phyloP scores from a whole-genome alignment of 2,113 vertebrate species.

The Dicentrarchus labrax region DNA sequence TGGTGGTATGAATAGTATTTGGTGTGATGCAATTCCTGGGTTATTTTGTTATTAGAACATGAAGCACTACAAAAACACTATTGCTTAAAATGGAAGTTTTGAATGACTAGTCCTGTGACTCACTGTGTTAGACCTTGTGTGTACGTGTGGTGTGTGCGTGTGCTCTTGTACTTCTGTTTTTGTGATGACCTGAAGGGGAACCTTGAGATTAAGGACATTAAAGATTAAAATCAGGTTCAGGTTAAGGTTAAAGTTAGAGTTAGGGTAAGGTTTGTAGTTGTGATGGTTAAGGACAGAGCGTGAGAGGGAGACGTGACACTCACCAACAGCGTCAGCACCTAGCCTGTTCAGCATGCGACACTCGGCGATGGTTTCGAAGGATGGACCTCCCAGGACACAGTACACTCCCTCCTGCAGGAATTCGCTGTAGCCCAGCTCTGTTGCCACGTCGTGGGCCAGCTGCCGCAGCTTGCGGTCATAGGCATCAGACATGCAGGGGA shows the following conservation, averaged over 20 bases:
- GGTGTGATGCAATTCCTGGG: too few species aligned
- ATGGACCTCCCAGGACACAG: slow-evolving; percentile 88
- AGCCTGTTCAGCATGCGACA: slow-evolving; percentile 85
- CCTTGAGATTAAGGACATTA: not conserved
- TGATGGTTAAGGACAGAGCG: not conserved
- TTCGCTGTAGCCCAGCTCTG: slow-evolving; percentile 84
- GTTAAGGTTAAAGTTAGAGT: too few species aligned
- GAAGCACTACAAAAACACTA: not conserved
- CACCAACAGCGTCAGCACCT: slow-evolving; percentile 93
- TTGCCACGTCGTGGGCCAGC: slow-evolving; percentile 74
- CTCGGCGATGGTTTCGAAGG: slow-evolving; percentile 92
- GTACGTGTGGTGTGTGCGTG: not conserved
- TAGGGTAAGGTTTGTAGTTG: too few species aligned
- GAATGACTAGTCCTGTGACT: not conserved
- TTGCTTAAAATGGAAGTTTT: not conserved
- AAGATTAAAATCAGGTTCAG: too few species aligned
- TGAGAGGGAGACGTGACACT: slow-evolving; percentile 56
- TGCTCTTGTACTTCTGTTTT: not conserved
- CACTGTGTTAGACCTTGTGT: not conserved
- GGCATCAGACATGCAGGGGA: slow-evolving; percentile 94
- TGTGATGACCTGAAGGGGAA: not conserved
- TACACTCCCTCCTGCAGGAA: slow-evolving; percentile 90
- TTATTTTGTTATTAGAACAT: not conserved
- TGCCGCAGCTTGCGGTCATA: slow-evolving; percentile 86
- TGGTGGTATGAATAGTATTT: not conserved